Percentiles rank a stretch among this genome's conserved stretches.
These are phyloP conservation scores for Zophobas morio DNA, from an alignment of 1,140 invertebrate genomes.

Conservation along the genomic window DNA sequence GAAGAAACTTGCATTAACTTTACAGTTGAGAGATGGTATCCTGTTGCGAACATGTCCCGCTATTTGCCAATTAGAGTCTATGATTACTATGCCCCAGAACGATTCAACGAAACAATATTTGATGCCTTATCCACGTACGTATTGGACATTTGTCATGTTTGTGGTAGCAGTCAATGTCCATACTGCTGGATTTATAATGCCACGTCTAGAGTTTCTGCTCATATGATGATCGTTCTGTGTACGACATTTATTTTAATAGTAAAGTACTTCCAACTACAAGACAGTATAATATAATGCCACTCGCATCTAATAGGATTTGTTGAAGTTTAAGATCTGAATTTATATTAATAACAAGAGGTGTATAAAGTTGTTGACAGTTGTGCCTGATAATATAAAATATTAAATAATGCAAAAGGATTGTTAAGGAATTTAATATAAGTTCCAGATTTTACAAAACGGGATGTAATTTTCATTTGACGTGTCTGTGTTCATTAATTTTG, in stretches of 20 bases:
- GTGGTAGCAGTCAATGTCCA: conserved; percentile 97
- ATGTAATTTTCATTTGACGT: conserved; percentile 14
- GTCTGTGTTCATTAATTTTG: conserved; percentile 50
- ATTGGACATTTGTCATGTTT: conserved; percentile 97
- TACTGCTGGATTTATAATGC: conserved; percentile 94
- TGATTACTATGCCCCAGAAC: conserved; percentile 97
- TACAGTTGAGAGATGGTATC: conserved; percentile 94
- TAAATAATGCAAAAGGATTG: neutral
- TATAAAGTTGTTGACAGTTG: conserved; percentile 13
- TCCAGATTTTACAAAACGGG: conserved; percentile 28
- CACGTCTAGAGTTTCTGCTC: conserved; percentile 68
- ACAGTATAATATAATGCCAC: conserved; percentile 47
- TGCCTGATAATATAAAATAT: conserved; percentile 31
- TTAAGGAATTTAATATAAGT: conserved; percentile 42
- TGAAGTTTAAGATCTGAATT: conserved; percentile 34
- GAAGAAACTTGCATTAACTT: conserved; percentile 92
- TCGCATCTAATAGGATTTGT: conserved; percentile 28
- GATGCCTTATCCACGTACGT: conserved; percentile 90
- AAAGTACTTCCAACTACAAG: conserved; percentile 64
- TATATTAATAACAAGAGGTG: conserved; percentile 32
- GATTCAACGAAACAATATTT: conserved; percentile 95
- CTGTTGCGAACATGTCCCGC: conserved; percentile 96
- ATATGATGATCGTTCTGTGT: conserved; percentile 62
- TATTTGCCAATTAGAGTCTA: conserved; percentile 92
- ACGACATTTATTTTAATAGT: conserved; percentile 63